phyloP scores from a whole-genome alignment of 2,113 vertebrate species.

The Hyla sarda region DNA sequence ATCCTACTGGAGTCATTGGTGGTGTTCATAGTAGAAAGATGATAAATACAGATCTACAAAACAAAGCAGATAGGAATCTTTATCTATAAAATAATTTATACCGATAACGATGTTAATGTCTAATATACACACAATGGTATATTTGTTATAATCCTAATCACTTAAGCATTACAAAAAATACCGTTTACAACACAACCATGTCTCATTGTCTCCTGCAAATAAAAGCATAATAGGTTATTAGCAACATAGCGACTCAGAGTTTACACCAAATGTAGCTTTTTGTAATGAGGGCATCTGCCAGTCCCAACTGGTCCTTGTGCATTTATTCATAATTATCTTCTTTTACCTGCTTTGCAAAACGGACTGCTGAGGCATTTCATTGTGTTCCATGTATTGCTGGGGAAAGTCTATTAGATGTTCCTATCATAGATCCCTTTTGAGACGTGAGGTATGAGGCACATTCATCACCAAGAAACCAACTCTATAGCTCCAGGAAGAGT shows the following conservation, averaged over 20 bases:
- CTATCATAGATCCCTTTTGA: neutral
- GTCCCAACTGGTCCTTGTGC: no score
- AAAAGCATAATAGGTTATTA: no score
- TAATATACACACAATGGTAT: no score
- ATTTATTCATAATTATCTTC: neutral
- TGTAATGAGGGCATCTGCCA: no score
- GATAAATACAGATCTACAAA: slow-evolving; percentile 13
- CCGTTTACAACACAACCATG: no score
- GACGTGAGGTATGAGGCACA: neutral
- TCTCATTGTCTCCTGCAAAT: no score
- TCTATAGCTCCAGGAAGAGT: slow-evolving; percentile 5
- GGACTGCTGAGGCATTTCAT: neutral
- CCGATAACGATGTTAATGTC: no score
- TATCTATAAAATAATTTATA: neutral
- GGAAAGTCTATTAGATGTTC: neutral
- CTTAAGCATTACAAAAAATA: no score
- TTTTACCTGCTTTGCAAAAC: no score
- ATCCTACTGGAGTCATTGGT: slow-evolving; percentile 54
- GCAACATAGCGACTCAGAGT: no score
- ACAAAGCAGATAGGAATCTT: neutral
- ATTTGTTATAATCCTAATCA: no score
- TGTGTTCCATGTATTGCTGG: neutral
- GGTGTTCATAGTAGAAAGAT: slow-evolving; percentile 60
- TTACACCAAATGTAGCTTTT: no score
- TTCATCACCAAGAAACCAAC: neutral